Conservation (phyloP, 2,797 vertebrate genomes). For the Paramormyrops hopkinsi region DNA sequence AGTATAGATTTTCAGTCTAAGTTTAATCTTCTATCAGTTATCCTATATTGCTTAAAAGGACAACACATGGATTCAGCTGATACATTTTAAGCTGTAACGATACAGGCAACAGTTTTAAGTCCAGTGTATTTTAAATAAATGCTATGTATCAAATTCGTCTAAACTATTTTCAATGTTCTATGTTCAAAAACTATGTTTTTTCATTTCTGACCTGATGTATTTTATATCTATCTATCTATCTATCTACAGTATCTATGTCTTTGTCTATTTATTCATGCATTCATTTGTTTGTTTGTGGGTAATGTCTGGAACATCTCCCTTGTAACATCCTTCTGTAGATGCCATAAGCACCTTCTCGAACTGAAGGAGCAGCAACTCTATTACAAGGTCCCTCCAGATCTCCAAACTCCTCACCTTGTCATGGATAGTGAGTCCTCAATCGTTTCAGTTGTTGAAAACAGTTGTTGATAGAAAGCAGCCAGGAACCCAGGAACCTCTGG, state of each 20-base stretch:
- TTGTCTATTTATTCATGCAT: not conserved
- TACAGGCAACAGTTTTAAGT: not conserved
- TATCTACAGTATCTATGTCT: not conserved
- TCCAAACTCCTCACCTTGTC: not conserved
- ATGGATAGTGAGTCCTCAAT: not conserved
- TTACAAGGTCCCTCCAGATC: not conserved
- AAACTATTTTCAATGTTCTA: not conserved
- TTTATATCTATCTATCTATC: not conserved
- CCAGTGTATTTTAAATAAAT: not conserved
- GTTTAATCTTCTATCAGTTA: not conserved
- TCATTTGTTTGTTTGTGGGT: not conserved
- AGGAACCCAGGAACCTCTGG: not conserved
- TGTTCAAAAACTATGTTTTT: not conserved
- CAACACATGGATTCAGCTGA: not conserved
- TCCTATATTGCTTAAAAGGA: not conserved
- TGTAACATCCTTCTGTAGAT: not conserved
- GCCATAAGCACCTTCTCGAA: not conserved
- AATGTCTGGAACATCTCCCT: not conserved
- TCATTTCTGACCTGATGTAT: not conserved
- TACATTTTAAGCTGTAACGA: not conserved
- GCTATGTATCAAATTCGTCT: not conserved
- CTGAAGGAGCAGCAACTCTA: not conserved
- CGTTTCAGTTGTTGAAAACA: not conserved
- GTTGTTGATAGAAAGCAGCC: not conserved
- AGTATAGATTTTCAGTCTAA: conserved; percentile 7